Base-by-base conservation (phyloP, 1,140 invertebrate species). In the Luehdorfia chinensis region DNA sequence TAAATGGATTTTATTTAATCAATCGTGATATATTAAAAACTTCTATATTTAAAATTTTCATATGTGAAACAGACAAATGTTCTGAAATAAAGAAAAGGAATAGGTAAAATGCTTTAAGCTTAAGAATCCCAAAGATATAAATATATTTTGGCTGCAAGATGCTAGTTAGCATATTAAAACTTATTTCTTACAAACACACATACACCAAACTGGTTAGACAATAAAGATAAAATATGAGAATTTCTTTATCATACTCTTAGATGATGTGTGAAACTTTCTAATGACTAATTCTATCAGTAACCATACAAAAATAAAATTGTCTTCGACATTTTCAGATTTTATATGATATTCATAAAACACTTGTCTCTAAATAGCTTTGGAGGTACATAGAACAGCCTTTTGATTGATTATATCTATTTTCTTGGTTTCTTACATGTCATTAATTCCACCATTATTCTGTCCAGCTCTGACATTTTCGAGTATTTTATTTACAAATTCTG, bases 381-480 rank as follows among this genome's bases (percentile, higher is more conserved):
- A 85, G 81, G 81, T 85, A 85, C 81, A 79, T 75, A 70, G 66
- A 78, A 85, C 81, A 85, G 81, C 81, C 81, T 85, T 85, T 81
- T 66, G 81, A 83, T 85, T 66, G 61, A 66, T 49, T 71, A 68
- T 58, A 69, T 64, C 64, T 68, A 56, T 64, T 59, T 62, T 56
- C 54, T 32, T 14, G 44, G 50, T 60, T 52, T 62, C 39, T 54
- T 75, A 79, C 43, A 85, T 59, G 44, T 83, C 77, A 46, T 65
- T 69, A 16, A 83, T 49, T 23, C 81, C 78, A 27, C 78, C 75
- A 49, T 84, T 72, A 15, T 69, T 72, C 44, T 81, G 68, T 8
- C 81, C 81, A 23, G 67, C 18, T 62, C 59, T 81, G 3, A 85
- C 78, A 49, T 85, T 85, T 31, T 83, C 77, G 53, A 85, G 48